Conservation (phyloP, 2,797 vertebrate species). For the Anabacerthia variegaticeps region DNA sequence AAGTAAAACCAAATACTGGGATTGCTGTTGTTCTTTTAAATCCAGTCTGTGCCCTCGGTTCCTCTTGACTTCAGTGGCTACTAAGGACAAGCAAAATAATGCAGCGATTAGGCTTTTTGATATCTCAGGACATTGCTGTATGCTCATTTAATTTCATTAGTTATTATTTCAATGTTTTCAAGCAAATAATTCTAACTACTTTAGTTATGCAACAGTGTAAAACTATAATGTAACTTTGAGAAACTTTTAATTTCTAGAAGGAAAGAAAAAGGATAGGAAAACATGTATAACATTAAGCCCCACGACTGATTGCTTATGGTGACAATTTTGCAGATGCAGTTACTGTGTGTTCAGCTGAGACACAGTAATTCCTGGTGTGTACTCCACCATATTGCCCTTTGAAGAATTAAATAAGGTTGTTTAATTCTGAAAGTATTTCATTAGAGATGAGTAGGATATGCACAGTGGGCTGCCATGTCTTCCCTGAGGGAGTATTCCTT, state of each 20-base stretch:
- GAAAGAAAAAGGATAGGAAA: background rate
- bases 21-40: background rate
- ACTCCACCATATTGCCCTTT: background rate
- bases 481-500: background rate
- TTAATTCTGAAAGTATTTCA: background rate
- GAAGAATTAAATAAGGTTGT: background rate
- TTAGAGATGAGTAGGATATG: background rate
- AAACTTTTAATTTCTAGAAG: background rate
- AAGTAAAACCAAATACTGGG: background rate
- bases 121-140: background rate
- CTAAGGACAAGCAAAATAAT: background rate
- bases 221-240: fast-evolving
- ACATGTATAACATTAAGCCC: background rate
- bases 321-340: background rate
- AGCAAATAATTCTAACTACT: background rate
- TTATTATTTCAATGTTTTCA: background rate
- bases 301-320: background rate
- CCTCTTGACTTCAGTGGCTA: background rate
- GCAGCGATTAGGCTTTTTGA: background rate
- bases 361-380: background rate
- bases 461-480: background rate
- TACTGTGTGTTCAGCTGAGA: background rate
- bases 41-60: background rate
- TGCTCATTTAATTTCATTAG: background rate
- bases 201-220: background rate